Base-by-base conservation (phyloP, 2,888 invertebrate genomes). In the Margaritifera margaritifera region DNA sequence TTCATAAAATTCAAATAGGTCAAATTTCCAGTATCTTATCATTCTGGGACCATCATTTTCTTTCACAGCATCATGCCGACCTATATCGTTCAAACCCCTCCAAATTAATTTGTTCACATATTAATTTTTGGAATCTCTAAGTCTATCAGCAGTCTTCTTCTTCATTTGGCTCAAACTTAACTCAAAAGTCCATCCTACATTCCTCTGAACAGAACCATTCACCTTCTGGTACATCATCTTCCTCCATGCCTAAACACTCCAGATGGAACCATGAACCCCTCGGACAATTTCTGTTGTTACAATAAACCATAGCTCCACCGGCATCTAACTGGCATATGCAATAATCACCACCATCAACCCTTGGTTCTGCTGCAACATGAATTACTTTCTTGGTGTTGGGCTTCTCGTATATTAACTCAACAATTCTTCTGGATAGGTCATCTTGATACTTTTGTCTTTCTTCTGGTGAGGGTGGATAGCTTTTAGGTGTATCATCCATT, bases 11-110 rank as follows among this genome's bases (percentile, higher is more conserved):
- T 69, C 60, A 42, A 65, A 24, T 5, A 64, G 27, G 60, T 69
- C 64, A 52, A 24, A 64, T 31, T 60, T 59, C 69, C 64, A 69
- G 31, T 64, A 64, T 11, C 59, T 58, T 15, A 71, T 55, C 31
- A 71, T 66, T 62, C 66, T 56, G 18, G 20, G 22, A 11, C 66
- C 70, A 70, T 70, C 70, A 62, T 70, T 70, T 59, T 70, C 66
- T 31, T 62, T 66, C 6, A 63, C 62, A 24, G 70, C 66, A 66
- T 70, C 66, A 66, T 66, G 66, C 5, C 59, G 19, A 19, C 55
- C 66, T 20, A 62, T 66, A 51, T 69, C 57, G 24, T 64, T 64
- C 5, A 69, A 50, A 22, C 69, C 60, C 22, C 55, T 58, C 66
- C 57, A 66, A 19, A 66, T n/a, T 20, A 70, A 42, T 22, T 24